A percentile compares a stretch with the other conserved stretches of the same genome.
Conservation (phyloP, 2,888 invertebrate genomes). For the Morpho deidamia region DNA sequence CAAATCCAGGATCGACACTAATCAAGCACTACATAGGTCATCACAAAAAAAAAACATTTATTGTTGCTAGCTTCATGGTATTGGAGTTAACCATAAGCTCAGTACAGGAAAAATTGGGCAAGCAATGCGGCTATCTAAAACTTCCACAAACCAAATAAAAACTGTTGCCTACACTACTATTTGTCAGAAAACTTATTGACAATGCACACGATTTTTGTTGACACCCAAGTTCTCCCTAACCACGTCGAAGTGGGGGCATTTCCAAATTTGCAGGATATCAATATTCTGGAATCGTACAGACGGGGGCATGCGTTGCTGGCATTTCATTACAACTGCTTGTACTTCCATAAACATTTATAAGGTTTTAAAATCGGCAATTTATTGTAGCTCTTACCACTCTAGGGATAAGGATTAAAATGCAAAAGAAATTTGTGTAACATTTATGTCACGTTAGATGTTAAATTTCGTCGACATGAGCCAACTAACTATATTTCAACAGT, state of each 20-base stretch:
- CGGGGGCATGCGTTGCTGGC: conserved; percentile 47
- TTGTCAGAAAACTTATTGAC: conserved; percentile 17
- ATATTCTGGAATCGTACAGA: conserved; percentile 55
- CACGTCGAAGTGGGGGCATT: conserved; percentile 29
- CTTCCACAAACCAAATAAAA: conserved; percentile 10
- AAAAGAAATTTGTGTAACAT: not conserved
- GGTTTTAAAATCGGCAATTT: conserved; percentile 11
- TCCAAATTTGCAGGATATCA: conserved; percentile 44
- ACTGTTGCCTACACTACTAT: conserved; percentile 7
- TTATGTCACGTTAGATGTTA: conserved; percentile 5
- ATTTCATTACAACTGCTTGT: conserved; percentile 62
- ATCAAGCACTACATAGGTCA: no score
- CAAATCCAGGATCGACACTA: no score
- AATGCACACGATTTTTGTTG: conserved; percentile 33
- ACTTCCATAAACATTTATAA: conserved; percentile 22
- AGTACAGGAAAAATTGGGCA: no score
- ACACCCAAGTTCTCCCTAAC: conserved; percentile 33
- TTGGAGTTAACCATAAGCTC: no score
- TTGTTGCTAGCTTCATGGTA: no score
- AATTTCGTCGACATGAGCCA: conserved; percentile 7
- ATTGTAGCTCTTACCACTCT: conserved; percentile 9
- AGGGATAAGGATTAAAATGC: conserved; percentile 2
- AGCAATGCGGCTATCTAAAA: no score
- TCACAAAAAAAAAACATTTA: no score
- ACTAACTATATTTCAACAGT: conserved; percentile 2